Conservation (phyloP, 1,140 invertebrate genomes). For the Periplaneta americana region DNA sequence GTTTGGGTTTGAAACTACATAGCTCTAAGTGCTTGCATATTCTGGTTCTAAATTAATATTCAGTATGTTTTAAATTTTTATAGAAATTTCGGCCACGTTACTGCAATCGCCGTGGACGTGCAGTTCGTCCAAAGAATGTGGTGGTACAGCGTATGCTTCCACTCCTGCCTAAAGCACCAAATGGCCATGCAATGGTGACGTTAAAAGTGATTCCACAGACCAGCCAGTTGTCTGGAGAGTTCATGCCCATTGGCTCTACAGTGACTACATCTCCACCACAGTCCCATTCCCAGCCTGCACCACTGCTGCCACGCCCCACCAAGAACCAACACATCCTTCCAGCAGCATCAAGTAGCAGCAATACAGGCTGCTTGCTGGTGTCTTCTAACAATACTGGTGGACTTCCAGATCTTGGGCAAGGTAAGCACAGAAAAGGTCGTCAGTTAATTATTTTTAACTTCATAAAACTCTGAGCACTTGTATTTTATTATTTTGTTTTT, state of each 20-base stretch:
- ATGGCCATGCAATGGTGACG: conserved; percentile 33
- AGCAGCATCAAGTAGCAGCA: background rate
- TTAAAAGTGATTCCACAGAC: conserved; percentile 32
- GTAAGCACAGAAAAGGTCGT: too few species aligned
- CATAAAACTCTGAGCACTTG: too few species aligned
- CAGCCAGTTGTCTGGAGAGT: conserved; percentile 16
- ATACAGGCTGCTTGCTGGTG: background rate
- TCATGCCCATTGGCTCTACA: conserved; percentile 11
- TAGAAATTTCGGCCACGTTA: conserved; percentile 34
- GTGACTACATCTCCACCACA: background rate
- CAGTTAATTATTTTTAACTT: too few species aligned
- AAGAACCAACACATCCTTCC: conserved; percentile 5
- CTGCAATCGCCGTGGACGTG: conserved; percentile 42
- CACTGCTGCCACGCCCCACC: background rate
- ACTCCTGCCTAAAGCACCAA: conserved; percentile 39
- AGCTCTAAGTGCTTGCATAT: too few species aligned
- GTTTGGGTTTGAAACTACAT: too few species aligned
- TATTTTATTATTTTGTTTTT: too few species aligned
- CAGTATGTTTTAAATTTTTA: background rate
- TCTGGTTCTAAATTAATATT: background rate
- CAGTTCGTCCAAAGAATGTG: conserved; percentile 42
- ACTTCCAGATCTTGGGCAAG: background rate
- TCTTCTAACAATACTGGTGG: background rate
- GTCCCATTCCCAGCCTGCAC: background rate
- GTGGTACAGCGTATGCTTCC: conserved; percentile 53